Evolutionary conservation across 1,140 invertebrate genomes (phyloP).

Genomic region (Teleogryllus occipitalis): DNA sequence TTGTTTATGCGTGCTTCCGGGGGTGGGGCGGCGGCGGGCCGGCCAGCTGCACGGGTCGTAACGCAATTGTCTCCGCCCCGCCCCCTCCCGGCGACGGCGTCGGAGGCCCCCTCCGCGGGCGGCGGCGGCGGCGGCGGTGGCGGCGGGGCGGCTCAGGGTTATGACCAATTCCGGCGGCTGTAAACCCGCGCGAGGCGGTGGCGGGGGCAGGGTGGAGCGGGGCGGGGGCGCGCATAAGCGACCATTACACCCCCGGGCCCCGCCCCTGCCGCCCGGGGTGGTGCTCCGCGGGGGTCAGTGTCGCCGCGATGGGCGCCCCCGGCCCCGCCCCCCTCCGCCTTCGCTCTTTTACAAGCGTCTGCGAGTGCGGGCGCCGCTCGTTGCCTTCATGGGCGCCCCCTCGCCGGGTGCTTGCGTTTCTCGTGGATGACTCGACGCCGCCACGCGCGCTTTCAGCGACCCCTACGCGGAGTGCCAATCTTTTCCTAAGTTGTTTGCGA

Average conservation of each 20-base stretch:
- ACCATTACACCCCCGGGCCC: not conserved
- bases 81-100: not conserved
- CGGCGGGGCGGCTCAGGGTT: not conserved
- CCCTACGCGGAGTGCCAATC: too few relatives aligned
- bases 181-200: not conserved
- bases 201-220: too few relatives aligned
- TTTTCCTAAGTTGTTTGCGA: too few relatives aligned
- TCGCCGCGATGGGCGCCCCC: not conserved
- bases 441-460: too few relatives aligned
- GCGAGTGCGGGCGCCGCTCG: not conserved
- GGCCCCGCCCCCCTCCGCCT: too few relatives aligned
- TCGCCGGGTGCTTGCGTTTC: not conserved
- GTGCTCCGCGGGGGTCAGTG: not conserved
- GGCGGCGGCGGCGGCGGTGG: too few relatives aligned
- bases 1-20: conserved; percentile 3
- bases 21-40: too few relatives aligned
- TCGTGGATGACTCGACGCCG: not conserved
- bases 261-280: too few relatives aligned
- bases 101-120: too few relatives aligned
- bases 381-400: not conserved
- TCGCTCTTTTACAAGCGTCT: not conserved
- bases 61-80: not conserved
- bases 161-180: not conserved
- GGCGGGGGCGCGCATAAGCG: not conserved
- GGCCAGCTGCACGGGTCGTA: not conserved